These are phyloP conservation scores for Malurus leucopterus DNA, from an alignment of 2,797 vertebrate species.

Conservation along the genomic window DNA sequence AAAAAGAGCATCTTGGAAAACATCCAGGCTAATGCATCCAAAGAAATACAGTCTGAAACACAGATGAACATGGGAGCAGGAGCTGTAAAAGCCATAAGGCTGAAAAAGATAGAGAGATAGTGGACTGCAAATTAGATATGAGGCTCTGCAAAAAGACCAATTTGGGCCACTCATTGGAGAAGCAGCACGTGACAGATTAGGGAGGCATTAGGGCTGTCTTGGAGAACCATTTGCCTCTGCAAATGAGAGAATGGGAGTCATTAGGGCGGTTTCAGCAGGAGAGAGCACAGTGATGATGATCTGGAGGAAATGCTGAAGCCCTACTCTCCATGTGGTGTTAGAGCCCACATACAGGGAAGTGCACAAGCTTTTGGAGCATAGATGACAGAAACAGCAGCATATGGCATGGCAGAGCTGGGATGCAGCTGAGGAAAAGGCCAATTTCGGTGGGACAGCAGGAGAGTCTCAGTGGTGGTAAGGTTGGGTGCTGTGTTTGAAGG, in stretches of 20 bases:
- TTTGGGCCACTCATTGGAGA: not conserved
- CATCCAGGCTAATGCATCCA: conserved; percentile 54
- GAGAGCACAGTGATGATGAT: not conserved
- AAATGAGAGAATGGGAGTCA: not conserved
- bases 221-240: not conserved
- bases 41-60: conserved; percentile 44
- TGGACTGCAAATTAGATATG: conserved; percentile 50
- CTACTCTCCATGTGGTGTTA: not conserved
- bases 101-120: conserved; percentile 45
- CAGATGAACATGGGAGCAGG: conserved; percentile 16
- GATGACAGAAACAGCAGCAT: not conserved
- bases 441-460: not conserved
- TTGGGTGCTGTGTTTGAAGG: not conserved
- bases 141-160: conserved; percentile 24
- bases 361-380: not conserved
- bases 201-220: conserved; percentile 26
- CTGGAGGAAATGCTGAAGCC: not conserved
- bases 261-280: not conserved
- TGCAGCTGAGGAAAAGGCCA: not conserved
- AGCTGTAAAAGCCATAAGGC: conserved; percentile 57
- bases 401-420: not conserved
- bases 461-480: not conserved
- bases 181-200: conserved; percentile 6
- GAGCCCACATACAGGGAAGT: rapidly evolving
- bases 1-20: conserved; percentile 56